phyloP scores from a whole-genome alignment of 2,113 vertebrate genomes.

The Mesembrinibis cayennensis region DNA sequence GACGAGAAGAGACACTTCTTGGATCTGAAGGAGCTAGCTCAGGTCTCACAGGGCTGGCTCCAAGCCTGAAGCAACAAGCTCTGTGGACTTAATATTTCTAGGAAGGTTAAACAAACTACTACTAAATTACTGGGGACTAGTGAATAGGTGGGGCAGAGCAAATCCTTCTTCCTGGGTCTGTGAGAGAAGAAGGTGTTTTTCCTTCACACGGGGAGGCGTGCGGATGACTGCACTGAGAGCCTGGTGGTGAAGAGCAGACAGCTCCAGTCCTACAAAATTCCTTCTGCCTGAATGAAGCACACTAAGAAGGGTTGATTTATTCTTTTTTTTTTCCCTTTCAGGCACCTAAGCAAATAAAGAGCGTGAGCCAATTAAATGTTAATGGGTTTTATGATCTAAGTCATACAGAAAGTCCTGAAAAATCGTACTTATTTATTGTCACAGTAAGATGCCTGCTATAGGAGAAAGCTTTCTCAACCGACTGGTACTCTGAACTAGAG shows the following conservation, averaged over 20 bases:
- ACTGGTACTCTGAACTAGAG: not conserved
- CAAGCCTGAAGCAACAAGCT: not conserved
- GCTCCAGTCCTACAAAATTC: not conserved
- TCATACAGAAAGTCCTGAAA: not conserved
- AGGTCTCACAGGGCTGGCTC: not conserved
- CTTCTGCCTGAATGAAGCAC: slow-evolving; percentile 3
- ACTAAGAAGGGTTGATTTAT: not conserved
- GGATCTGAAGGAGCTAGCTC: not conserved
- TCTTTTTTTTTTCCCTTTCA: not conserved
- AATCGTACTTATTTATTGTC: not conserved
- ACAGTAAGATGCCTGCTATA: not conserved
- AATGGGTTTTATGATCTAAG: not conserved
- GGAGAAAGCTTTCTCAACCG: not conserved
- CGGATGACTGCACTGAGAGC: not conserved
- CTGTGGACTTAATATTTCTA: not conserved
- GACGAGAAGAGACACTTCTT: accelerated
- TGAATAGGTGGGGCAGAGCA: not conserved
- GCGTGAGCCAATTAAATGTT: not conserved
- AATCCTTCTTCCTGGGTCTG: not conserved
- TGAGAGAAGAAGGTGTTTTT: not conserved
- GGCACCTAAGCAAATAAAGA: not conserved
- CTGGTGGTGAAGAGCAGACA: not conserved
- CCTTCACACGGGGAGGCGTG: accelerated
- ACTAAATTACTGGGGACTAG: no score
- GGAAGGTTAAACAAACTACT: not conserved